Evolutionary conservation across 2,113 vertebrate genomes (phyloP), one percentile per base, ranked within the genome.

Genomic region (Manacus vitellinus): DNA sequence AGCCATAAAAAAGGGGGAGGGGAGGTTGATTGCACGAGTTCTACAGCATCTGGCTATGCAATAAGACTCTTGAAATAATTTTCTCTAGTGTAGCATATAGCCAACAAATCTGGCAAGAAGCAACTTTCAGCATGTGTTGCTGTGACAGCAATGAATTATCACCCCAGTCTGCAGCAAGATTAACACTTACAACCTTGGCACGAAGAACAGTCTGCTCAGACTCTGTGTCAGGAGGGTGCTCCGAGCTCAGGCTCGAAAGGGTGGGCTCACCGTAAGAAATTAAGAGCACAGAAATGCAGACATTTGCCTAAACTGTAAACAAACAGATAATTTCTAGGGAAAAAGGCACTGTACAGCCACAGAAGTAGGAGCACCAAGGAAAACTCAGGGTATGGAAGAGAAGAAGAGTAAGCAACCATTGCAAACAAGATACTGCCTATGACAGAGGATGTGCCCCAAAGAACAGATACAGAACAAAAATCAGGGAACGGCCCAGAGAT

Each of bases 91-190:
- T 82, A 97, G 92, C 88, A 94, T 91, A 96, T 89, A 96, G 96
- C 97, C 82, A 97, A 94, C 94, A 90, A 95, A 96, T 95, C 92
- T 96, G 92, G 93, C 90, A 88, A 96, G 95, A 93, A 93, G 88
- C 66, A 96, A 95, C 94, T 95, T 97, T 61, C 89, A 94, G 90
- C 95, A 97, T 96, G 95, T 97, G 96, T 93, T 94, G 95, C 94
- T 94, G 92, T 97, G 95, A 97, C 97, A 97, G 95, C 92, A 94
- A 77, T 96, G 96, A 96, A 96, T 97, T 95, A 97, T 96, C 96
- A 96, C 94, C 90, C 89, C 81, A 75, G 92, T 95, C 93, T 97
- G 92, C 94, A 93, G 91, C 77, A 82, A 95, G 94, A 97, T 97
- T 94, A 96, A 96, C 95, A 85, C 94, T 97, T 95, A 70, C 72